phyloP scores from a whole-genome alignment of 2,113 vertebrate species.

The Agelaius phoeniceus region DNA sequence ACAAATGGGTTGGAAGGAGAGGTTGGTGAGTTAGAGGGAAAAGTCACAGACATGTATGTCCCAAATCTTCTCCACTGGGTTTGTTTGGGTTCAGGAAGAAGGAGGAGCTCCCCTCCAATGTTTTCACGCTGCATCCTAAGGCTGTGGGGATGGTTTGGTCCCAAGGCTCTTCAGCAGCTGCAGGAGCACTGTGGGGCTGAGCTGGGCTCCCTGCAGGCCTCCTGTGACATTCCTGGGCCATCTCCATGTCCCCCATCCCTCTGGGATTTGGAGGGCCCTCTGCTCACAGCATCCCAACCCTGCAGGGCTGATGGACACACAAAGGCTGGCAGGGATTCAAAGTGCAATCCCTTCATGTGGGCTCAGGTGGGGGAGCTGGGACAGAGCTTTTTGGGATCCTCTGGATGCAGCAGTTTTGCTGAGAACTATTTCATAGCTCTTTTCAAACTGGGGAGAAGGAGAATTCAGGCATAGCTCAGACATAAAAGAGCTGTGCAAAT shows the following conservation, averaged over 20 bases:
- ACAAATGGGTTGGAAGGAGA: background rate
- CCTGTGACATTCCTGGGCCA: background rate
- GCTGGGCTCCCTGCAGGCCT: background rate
- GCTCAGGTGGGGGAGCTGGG: background rate
- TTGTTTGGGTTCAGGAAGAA: background rate
- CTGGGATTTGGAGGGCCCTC: background rate
- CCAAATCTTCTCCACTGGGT: background rate
- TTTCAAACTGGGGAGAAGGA: background rate
- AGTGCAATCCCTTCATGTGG: background rate
- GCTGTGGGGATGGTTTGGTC: background rate
- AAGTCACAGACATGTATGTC: background rate
- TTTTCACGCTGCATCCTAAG: background rate
- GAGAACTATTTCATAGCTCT: background rate
- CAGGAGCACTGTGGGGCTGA: background rate
- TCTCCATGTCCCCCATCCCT: accelerated
- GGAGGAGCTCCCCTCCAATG: background rate
- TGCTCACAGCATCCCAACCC: background rate
- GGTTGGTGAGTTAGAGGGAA: background rate
- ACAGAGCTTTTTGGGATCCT: background rate
- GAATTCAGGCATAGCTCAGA: background rate
- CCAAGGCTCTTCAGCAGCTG: background rate
- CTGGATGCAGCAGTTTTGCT: background rate
- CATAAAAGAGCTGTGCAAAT: background rate
- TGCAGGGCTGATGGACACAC: background rate
- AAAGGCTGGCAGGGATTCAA: background rate